phyloP scores from a whole-genome alignment of 2,888 invertebrate genomes.

The Scaptomyza cyrtandrae region DNA sequence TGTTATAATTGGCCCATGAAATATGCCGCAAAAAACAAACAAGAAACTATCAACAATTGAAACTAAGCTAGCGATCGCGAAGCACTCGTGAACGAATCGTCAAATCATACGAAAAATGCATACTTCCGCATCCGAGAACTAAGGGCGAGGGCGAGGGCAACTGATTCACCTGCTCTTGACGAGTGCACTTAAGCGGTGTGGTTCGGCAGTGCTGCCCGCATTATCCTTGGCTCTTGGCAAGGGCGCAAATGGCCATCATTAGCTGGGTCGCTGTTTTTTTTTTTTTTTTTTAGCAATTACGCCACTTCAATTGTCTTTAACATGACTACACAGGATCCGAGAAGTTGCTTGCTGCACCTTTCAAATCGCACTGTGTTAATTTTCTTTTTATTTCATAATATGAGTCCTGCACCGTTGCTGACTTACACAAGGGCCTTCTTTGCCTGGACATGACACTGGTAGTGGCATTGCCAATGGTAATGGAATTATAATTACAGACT shows the following conservation, averaged over 20 bases:
- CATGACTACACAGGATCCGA: conserved; percentile 57
- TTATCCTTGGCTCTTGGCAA: conserved; percentile 58
- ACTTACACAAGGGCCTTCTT: conserved; percentile 52
- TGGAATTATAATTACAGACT: conserved; percentile 83
- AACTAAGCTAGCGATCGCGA: conserved; percentile 3
- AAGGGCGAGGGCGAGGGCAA: conserved; percentile 2
- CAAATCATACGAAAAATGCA: conserved; percentile 70
- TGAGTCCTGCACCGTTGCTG: conserved; percentile 54
- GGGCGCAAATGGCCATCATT: conserved; percentile 68
- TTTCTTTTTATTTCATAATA: conserved; percentile 35
- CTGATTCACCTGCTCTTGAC: conserved; percentile 75
- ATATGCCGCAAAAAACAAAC: not conserved
- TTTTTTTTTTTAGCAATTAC: conserved; percentile 67
- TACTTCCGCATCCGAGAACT: conserved; percentile 68
- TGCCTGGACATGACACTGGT: conserved; percentile 25
- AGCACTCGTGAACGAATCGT: conserved; percentile 30
- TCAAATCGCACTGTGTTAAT: conserved; percentile 71
- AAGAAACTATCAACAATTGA: not conserved
- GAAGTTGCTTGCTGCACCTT: conserved; percentile 67
- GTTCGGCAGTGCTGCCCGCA: conserved; percentile 61
- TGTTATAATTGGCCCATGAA: conserved; percentile 4
- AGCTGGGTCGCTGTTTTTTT: conserved; percentile 44
- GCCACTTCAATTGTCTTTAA: conserved; percentile 73
- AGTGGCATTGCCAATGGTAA: conserved; percentile 62
- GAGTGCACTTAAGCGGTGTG: conserved; percentile 55